Percentiles rank a stretch among this genome's conserved stretches.
phyloP scores from a whole-genome alignment of 2,888 invertebrate species.

The Drosophila rellima region DNA sequence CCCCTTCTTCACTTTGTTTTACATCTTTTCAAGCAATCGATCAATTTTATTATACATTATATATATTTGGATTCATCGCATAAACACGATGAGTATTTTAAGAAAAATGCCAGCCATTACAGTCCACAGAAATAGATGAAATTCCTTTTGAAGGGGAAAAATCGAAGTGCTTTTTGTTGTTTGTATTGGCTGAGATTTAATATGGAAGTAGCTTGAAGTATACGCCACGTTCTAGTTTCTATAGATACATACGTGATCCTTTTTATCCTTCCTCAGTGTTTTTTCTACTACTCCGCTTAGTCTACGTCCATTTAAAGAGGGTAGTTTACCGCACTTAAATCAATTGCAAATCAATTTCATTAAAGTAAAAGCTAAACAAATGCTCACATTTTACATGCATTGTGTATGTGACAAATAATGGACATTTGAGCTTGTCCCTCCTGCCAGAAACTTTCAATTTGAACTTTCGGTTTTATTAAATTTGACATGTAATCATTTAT shows the following conservation, averaged over 20 bases:
- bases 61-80: not conserved
- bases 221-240: slow-evolving; percentile 24
- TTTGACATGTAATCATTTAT: slow-evolving; percentile 72
- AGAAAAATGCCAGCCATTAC: not conserved
- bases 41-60: not conserved
- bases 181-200: slow-evolving; percentile 11
- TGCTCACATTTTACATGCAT: slow-evolving; percentile 38
- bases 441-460: slow-evolving; percentile 37
- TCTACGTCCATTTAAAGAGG: slow-evolving; percentile 2
- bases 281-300: not conserved
- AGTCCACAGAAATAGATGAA: not conserved
- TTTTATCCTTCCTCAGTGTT: not conserved
- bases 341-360: slow-evolving; percentile 77
- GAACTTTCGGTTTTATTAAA: slow-evolving; percentile 60
- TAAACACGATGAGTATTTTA: not conserved
- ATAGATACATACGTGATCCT: not conserved
- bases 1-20: not conserved
- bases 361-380: slow-evolving; percentile 74
- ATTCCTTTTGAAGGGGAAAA: not conserved
- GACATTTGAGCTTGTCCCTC: not conserved
- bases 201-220: slow-evolving; percentile 13
- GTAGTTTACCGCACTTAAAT: slow-evolving; percentile 62
- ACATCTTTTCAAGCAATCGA: not conserved
- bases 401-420: slow-evolving; percentile 1
- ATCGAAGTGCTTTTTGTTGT: not conserved